A percentile compares a stretch with the other conserved stretches of the same genome.
Conservation (phyloP, 2,888 invertebrate genomes). For the Patella caerulea region DNA sequence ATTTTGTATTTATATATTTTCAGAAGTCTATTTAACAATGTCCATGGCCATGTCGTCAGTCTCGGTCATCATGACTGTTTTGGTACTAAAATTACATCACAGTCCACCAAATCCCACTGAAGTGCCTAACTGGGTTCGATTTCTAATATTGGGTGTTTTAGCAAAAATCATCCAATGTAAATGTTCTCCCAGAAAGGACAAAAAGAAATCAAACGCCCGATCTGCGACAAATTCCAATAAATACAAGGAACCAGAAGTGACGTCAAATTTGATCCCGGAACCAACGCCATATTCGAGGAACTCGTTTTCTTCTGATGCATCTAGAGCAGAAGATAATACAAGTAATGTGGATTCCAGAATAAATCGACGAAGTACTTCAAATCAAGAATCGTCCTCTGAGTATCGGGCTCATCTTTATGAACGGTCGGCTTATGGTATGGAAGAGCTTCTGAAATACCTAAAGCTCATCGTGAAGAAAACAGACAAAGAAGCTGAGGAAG, state of each 20-base stretch:
- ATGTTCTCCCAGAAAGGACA: conserved; percentile 31
- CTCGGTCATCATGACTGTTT: conserved; percentile 55
- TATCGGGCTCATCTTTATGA: conserved; percentile 34
- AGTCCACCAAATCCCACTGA: conserved; percentile 43
- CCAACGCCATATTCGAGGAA: conserved; percentile 5
- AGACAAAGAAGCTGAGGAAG: conserved; percentile 60
- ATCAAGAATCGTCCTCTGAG: conserved; percentile 39
- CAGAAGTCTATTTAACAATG: conserved; percentile 57
- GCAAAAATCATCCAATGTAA: conserved; percentile 47
- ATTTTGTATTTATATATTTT: conserved; percentile 15
- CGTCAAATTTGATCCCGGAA: conserved; percentile 13
- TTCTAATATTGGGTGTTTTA: conserved; percentile 35
- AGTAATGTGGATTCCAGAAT: conserved; percentile 36
- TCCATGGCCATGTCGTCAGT: conserved; percentile 57
- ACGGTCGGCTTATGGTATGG: conserved; percentile 42
- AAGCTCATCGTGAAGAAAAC: conserved; percentile 60
- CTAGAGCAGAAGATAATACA: conserved; percentile 30
- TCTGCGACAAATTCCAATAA: conserved; percentile 15
- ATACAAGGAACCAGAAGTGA: conserved; percentile 14
- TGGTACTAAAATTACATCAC: conserved; percentile 54
- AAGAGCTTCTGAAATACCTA: conserved; percentile 61
- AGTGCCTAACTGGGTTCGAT: conserved; percentile 47
- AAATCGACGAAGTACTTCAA: conserved; percentile 40
- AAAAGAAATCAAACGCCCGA: neutral
- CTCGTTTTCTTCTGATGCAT: neutral